Base-by-base conservation (phyloP, 2,888 invertebrate genomes). In the Quadriops clusia region DNA sequence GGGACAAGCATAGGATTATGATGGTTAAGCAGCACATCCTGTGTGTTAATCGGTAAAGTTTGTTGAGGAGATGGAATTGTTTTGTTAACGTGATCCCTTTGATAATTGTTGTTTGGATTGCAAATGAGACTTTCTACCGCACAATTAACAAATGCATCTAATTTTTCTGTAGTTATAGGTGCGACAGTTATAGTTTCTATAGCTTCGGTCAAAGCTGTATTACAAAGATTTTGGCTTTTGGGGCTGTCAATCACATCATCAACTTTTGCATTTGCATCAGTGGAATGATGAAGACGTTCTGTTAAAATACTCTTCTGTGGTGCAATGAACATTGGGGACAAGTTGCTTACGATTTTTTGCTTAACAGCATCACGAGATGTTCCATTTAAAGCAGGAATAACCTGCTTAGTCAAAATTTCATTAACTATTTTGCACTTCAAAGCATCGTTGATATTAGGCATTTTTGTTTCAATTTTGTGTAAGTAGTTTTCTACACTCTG, bases 111-210 rank as follows among this genome's bases (percentile, higher is more conserved):
- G 15, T 12, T 26, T 6, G 61, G 54, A 16, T 60, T 58, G 28
- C 61, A 52, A 18, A 68, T 63, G 46, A 68, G 70, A 22, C 63
- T 58, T 23, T 70, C 68, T 11, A 62, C 66, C 1, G 67, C 62
- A 2, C 70, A 64, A 43, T 68, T 70, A 5, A 74, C 75, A 33
- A 75, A 62, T 39, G 69, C 73, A 51, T 74, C 73, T 3, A 75
- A 56, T 46, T 68, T 70, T 15, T 58, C 60, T 2, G 63, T 54
- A 17, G 52, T 54, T 4, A 56, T 53, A 2, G 49, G 56, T 34
- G 51, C 46, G 1, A 49, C 41, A n/a, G n/a, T n/a, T n/a, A n/a
- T 44, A 10, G 41, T 37, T 30, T 48, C 47, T 8, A 51, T n/a
- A n/a, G n/a, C n/a, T n/a, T n/a, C n/a, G n/a, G n/a, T n/a, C n/a